Conservation (phyloP, 2,113 vertebrate species). For the Ondatra zibethicus region DNA sequence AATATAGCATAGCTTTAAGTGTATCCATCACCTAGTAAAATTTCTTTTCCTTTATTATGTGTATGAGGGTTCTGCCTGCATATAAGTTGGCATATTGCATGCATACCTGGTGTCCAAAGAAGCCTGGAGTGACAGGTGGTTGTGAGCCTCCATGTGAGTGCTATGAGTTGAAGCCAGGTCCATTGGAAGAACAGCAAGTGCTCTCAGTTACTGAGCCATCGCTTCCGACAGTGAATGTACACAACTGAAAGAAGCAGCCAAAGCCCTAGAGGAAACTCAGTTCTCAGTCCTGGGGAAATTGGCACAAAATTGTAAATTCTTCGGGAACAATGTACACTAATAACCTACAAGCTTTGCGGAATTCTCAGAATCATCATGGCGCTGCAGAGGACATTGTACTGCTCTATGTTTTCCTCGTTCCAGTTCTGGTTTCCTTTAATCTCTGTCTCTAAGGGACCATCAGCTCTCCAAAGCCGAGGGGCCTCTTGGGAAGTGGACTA, state of each 20-base stretch:
- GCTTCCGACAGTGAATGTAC: background rate
- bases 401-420: background rate
- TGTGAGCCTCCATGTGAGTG: background rate
- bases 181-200: background rate
- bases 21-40: background rate
- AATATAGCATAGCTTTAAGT: background rate
- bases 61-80: background rate
- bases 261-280: background rate
- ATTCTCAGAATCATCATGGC: background rate
- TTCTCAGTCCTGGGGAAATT: background rate
- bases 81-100: background rate
- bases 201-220: background rate
- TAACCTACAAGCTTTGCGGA: background rate
- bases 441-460: background rate
- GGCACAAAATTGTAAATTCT: background rate
- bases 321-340: background rate
- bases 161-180: background rate
- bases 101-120: background rate
- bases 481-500: background rate
- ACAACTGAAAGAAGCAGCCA: background rate
- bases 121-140: background rate
- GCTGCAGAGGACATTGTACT: background rate
- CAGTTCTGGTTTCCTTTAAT: background rate
- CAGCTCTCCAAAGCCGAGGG: background rate
- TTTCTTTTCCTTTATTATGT: background rate